Percentiles rank a stretch among this genome's conserved stretches.
Conservation (phyloP, 1,140 invertebrate genomes). For the Argopecten irradians region DNA sequence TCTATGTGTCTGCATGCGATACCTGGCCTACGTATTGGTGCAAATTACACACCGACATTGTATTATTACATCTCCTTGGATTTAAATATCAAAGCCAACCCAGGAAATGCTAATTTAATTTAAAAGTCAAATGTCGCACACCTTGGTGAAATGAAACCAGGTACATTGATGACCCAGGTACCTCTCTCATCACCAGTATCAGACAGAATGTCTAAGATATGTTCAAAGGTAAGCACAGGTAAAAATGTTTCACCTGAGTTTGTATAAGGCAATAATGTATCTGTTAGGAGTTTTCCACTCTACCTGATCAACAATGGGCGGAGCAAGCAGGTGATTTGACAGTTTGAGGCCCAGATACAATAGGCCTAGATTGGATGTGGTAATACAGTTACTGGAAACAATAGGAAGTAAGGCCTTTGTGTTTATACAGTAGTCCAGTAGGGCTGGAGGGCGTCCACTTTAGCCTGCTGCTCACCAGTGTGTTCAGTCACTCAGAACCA, state of each 20-base stretch:
- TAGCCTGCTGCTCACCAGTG: neutral
- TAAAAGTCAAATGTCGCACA: neutral
- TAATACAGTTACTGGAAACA: slow-evolving; percentile 17
- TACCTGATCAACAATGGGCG: neutral
- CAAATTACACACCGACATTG: neutral
- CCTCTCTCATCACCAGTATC: neutral
- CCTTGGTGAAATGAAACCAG: slow-evolving; percentile 6
- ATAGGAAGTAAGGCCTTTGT: neutral
- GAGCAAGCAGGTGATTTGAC: slow-evolving; percentile 14
- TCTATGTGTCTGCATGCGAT: neutral
- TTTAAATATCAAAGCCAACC: neutral
- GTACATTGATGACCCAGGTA: neutral
- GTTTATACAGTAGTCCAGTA: slow-evolving; percentile 15
- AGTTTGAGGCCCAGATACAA: neutral
- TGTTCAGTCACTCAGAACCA: neutral
- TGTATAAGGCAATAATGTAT: slow-evolving; percentile 18
- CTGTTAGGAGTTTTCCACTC: neutral
- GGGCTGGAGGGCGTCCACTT: slow-evolving; percentile 18
- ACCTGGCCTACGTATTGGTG: neutral
- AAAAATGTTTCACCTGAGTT: neutral
- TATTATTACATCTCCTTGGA: neutral
- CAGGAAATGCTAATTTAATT: slow-evolving; percentile 5
- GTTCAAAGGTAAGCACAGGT: slow-evolving; percentile 8
- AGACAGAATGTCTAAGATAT: neutral
- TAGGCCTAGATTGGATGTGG: neutral